phyloP scores from a whole-genome alignment of 2,797 vertebrate genomes.

The Rallus crepitans region DNA sequence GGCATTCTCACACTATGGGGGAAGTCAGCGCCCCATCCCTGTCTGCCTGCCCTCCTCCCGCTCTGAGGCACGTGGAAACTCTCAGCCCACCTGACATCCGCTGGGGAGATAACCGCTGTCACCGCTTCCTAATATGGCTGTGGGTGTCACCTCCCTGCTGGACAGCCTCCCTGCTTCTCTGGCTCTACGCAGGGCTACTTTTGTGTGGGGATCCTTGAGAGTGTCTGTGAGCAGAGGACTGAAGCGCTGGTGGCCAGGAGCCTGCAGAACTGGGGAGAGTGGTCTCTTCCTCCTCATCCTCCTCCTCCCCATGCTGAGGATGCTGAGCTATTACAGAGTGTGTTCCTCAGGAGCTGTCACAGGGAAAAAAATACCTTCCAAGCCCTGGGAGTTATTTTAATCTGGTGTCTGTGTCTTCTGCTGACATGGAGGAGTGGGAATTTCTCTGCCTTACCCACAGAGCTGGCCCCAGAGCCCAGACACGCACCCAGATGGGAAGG shows the following conservation, averaged over 20 bases:
- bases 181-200: background rate
- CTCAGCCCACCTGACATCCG: background rate
- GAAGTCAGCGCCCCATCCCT: background rate
- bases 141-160: background rate
- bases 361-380: background rate
- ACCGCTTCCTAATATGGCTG: background rate
- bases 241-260: background rate
- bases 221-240: background rate
- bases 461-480: background rate
- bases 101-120: accelerated
- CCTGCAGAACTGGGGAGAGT: background rate
- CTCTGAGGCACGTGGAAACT: background rate
- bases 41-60: background rate
- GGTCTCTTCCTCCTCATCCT: background rate
- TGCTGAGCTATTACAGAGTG: background rate
- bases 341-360: background rate
- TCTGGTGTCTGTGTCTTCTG: background rate
- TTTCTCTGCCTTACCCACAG: background rate
- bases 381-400: background rate
- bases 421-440: background rate
- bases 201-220: background rate
- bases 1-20: background rate
- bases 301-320: background rate
- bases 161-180: background rate
- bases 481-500: background rate